A percentile compares a stretch with the other conserved stretches of the same genome.
phyloP scores from a whole-genome alignment of 1,140 invertebrate species.

The Drosophila varians region DNA sequence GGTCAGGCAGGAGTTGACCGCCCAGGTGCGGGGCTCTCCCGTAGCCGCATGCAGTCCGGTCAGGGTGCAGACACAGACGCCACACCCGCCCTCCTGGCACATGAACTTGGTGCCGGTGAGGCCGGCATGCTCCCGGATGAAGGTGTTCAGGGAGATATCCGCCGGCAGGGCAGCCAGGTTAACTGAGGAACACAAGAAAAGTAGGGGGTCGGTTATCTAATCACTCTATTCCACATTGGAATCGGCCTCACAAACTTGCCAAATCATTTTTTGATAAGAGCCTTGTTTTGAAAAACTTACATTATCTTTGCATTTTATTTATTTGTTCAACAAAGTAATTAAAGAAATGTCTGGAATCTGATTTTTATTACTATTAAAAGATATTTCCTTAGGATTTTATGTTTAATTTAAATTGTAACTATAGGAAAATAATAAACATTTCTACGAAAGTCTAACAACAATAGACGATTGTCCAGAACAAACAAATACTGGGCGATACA shows the following conservation, averaged over 20 bases:
- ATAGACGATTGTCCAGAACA: too few relatives aligned
- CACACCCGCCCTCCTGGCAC: conserved; percentile 94
- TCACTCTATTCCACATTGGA: background rate
- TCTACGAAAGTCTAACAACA: too few relatives aligned
- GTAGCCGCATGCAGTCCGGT: conserved; percentile 85
- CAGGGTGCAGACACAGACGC: conserved; percentile 90
- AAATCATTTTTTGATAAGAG: background rate
- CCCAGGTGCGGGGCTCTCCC: conserved; percentile 85
- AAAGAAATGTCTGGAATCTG: background rate
- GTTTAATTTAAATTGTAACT: too few relatives aligned
- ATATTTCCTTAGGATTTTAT: too few relatives aligned
- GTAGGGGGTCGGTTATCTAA: conserved; percentile 13
- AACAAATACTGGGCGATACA: background rate
- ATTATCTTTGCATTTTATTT: background rate
- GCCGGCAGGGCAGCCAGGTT: conserved; percentile 60
- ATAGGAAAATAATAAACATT: too few relatives aligned
- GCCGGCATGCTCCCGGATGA: conserved; percentile 87
- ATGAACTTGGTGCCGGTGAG: conserved; percentile 91
- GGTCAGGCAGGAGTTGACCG: conserved; percentile 91
- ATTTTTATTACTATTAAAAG: too few relatives aligned
- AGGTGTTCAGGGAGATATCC: conserved; percentile 88
- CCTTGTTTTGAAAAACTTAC: background rate
- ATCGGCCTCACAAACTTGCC: background rate
- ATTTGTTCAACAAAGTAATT: background rate
- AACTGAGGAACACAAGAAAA: conserved; percentile 33